Evolutionary conservation across 2,797 vertebrate species (phyloP).

Genomic region (Morus bassanus): DNA sequence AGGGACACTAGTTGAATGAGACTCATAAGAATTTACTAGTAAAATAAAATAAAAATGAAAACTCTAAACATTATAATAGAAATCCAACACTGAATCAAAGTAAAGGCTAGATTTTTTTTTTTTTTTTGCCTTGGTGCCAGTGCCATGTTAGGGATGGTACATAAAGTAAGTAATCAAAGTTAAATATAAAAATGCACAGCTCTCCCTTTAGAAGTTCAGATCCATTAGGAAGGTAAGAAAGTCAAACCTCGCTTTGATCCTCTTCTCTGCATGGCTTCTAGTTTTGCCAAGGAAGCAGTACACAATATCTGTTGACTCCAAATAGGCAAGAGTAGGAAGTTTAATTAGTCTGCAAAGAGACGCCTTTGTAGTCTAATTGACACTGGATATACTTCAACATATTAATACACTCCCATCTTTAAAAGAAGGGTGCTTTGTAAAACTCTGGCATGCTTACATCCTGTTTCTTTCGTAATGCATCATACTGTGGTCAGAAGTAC

Average conservation of each 20-base stretch:
- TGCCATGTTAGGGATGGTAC: background rate
- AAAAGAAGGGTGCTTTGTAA: background rate
- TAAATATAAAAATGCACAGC: background rate
- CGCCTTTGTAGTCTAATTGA: slow-evolving; percentile 15
- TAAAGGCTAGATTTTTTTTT: background rate
- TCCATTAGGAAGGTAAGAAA: background rate
- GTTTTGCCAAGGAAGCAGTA: background rate
- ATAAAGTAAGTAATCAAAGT: background rate
- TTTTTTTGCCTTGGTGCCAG: background rate
- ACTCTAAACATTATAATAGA: background rate
- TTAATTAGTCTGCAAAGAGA: slow-evolving; percentile 17
- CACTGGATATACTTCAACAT: slow-evolving; percentile 1
- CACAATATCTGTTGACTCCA: background rate
- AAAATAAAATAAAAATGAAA: background rate
- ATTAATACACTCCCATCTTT: background rate
- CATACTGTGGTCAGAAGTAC: background rate
- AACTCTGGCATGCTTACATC: background rate
- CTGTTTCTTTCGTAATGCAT: background rate
- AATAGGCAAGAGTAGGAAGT: background rate
- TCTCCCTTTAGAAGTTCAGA: background rate
- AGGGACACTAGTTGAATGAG: background rate
- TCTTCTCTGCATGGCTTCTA: background rate
- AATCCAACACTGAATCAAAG: background rate
- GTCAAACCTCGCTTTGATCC: background rate
- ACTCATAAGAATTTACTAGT: background rate